These are phyloP conservation scores for Coleophora deauratella DNA, from an alignment of 2,888 invertebrate genomes.

Conservation along the genomic window DNA sequence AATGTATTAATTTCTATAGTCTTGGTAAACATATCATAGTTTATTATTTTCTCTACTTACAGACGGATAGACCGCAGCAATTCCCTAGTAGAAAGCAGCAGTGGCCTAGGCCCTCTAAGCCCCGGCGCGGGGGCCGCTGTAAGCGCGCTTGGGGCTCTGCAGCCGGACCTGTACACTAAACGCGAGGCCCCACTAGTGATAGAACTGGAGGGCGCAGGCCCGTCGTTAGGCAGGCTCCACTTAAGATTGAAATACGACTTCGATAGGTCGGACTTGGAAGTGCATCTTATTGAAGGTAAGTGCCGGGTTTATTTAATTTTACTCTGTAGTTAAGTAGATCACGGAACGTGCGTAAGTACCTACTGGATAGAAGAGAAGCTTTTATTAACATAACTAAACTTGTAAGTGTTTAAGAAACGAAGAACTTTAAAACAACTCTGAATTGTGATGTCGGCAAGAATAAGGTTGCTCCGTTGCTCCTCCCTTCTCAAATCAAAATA, in stretches of 20 bases:
- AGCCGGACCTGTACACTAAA: slow-evolving; percentile 89
- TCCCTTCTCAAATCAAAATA: too few species aligned
- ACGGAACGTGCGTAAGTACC: too few species aligned
- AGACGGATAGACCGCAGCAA: slow-evolving; percentile 72
- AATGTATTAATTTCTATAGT: too few species aligned
- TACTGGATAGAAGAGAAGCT: too few species aligned
- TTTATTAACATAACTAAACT: too few species aligned
- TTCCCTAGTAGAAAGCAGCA: slow-evolving; percentile 64
- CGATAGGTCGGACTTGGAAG: slow-evolving; percentile 89
- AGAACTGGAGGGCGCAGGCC: slow-evolving; percentile 75
- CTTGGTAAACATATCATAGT: too few species aligned
- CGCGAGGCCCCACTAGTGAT: slow-evolving; percentile 86
- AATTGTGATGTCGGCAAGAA: too few species aligned
- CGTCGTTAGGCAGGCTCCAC: slow-evolving; percentile 86
- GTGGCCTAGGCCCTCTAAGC: slow-evolving; percentile 54
- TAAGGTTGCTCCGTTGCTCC: too few species aligned
- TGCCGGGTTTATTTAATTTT: too few species aligned
- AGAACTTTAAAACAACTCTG: too few species aligned
- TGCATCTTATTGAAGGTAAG: slow-evolving; percentile 92
- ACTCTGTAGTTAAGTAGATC: too few species aligned
- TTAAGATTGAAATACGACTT: slow-evolving; percentile 91
- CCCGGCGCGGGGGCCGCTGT: slow-evolving; percentile 55
- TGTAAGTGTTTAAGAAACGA: too few species aligned
- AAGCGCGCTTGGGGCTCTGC: slow-evolving; percentile 82
- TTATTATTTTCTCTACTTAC: slow-evolving; percentile 6